These are phyloP conservation scores for Tubulanus polymorphus DNA, from an alignment of 2,888 invertebrate species.

Conservation along the genomic window DNA sequence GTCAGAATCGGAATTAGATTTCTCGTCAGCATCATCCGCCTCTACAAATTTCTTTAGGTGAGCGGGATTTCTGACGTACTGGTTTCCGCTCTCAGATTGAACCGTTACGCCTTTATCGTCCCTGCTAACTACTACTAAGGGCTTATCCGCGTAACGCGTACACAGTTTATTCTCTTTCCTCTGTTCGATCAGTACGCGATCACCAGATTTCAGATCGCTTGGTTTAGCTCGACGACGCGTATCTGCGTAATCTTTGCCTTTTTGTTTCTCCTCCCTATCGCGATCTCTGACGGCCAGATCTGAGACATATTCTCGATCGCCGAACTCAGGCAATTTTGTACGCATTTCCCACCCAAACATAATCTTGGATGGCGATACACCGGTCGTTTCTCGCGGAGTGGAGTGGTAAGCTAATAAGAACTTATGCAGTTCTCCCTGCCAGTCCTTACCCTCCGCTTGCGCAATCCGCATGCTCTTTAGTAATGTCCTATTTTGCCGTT, in stretches of 20 bases:
- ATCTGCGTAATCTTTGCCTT: conserved; percentile 9
- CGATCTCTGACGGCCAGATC: conserved; percentile 8
- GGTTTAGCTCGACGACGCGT: conserved; percentile 3
- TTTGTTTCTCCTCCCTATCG: conserved; percentile 9
- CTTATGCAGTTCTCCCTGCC: conserved; percentile 17
- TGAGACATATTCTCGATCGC: background rate
- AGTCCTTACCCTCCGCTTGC: conserved; percentile 13
- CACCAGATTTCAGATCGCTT: conserved; percentile 10
- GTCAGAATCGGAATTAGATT: background rate
- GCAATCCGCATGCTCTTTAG: conserved; percentile 22
- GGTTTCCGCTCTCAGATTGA: background rate
- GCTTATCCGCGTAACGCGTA: background rate
- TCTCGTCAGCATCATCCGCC: background rate
- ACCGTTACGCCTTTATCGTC: background rate
- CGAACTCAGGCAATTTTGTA: conserved; percentile 18
- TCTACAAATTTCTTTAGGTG: background rate
- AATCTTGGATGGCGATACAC: conserved; percentile 15
- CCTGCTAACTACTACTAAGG: background rate
- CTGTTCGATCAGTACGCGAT: conserved; percentile 12
- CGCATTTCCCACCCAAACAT: conserved; percentile 17
- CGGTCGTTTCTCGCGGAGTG: conserved; percentile 21
- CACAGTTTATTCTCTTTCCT: background rate
- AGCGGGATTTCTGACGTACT: background rate
- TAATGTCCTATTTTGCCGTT: conserved; percentile 23
- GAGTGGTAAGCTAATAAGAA: conserved; percentile 19